Percentiles rank a stretch among this genome's conserved stretches.
Evolutionary conservation across 2,113 vertebrate genomes (phyloP).

Genomic region (Ptyas mucosa): DNA sequence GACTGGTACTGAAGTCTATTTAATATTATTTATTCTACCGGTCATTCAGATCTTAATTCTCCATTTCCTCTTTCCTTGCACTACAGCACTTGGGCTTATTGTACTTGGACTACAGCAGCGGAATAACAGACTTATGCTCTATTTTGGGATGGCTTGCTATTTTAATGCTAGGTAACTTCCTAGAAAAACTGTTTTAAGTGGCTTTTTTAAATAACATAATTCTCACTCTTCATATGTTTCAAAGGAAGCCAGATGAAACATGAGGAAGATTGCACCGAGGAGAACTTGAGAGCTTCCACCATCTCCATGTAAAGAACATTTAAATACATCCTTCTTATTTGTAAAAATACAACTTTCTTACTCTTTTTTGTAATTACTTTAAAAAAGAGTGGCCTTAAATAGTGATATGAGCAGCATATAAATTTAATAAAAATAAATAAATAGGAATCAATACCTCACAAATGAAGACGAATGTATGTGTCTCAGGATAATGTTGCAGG

Average conservation of each 20-base stretch:
- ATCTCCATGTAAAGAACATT: not conserved
- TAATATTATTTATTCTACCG: constrained; percentile 49
- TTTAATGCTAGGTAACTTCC: constrained; percentile 44
- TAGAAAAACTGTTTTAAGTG: constrained; percentile 51
- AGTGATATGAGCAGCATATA: not conserved
- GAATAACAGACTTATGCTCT: constrained; percentile 55
- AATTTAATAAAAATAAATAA: not conserved
- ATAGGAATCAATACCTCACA: too few species aligned
- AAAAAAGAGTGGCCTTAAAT: not conserved
- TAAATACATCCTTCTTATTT: not conserved
- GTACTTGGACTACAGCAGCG: constrained; percentile 56
- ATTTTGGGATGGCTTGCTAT: constrained; percentile 61
- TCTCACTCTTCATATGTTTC: constrained; percentile 34
- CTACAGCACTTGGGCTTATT: constrained; percentile 58
- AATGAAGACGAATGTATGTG: too few species aligned
- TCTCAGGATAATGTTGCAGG: too few species aligned
- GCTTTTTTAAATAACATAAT: constrained; percentile 30
- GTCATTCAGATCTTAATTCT: constrained; percentile 50
- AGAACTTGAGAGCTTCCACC: not conserved
- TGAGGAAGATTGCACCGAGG: not conserved
- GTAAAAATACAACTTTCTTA: not conserved
- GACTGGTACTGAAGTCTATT: constrained; percentile 47
- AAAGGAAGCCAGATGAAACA: constrained; percentile 39
- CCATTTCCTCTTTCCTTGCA: constrained; percentile 55
- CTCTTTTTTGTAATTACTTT: not conserved